Percentiles rank a stretch among this genome's conserved stretches.
Evolutionary conservation across 2,888 invertebrate species (phyloP).

Genomic region (Galerucella calmariensis): DNA sequence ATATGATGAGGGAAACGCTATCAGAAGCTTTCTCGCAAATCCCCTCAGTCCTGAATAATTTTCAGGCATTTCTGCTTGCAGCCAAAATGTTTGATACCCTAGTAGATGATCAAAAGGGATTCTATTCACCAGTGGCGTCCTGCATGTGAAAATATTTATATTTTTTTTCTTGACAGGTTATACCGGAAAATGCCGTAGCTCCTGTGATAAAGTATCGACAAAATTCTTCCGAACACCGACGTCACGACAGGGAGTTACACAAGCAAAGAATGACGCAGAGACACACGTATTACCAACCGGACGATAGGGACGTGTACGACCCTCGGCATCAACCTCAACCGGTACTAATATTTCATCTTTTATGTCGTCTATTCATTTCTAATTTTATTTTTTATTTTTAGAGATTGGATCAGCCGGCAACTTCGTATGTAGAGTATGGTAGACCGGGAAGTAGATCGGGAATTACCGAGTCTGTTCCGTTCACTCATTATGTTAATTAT

Average conservation of each 20-base stretch:
- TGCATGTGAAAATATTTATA: no score
- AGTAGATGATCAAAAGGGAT: no score
- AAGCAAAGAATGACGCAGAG: conserved; percentile 69
- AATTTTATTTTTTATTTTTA: conserved; percentile 35
- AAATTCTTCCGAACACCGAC: conserved; percentile 54
- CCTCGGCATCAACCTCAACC: conserved; percentile 54
- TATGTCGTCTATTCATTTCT: neutral
- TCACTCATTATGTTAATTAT: conserved; percentile 84
- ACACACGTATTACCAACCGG: conserved; percentile 70
- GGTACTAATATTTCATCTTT: conserved; percentile 33
- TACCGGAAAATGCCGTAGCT: conserved; percentile 61
- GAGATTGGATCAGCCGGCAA: conserved; percentile 41
- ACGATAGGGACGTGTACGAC: conserved; percentile 68
- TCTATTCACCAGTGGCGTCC: no score
- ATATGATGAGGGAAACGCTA: no score
- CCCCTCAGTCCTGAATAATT: no score
- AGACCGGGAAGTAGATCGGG: conserved; percentile 69
- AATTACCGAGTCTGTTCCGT: conserved; percentile 68
- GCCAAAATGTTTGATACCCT: no score
- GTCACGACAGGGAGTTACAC: conserved; percentile 65
- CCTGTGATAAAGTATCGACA: conserved; percentile 60
- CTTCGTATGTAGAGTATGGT: conserved; percentile 63
- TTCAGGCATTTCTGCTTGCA: no score
- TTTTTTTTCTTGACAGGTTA: conserved; percentile 52
- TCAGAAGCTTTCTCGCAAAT: no score